Evolutionary conservation across 2,113 vertebrate species (phyloP).

Genomic region (Neogobius melanostomus): DNA sequence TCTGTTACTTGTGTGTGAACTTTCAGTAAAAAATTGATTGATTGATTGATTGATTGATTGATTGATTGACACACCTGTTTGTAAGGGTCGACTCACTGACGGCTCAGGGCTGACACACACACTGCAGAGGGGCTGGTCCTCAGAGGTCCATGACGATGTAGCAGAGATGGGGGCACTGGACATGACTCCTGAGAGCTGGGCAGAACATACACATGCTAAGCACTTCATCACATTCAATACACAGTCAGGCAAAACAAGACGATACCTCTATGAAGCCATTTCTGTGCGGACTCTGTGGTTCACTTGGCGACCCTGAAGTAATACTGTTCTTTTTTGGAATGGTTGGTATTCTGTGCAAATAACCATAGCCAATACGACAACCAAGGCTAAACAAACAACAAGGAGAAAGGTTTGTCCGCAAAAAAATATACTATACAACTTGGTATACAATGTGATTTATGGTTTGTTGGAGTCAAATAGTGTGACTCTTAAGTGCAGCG

Average conservation of each 20-base stretch:
- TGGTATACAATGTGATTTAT: not conserved
- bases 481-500: not conserved
- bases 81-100: slow-evolving; percentile 75
- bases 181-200: slow-evolving; percentile 90
- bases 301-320: slow-evolving; percentile 76
- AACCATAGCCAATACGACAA: slow-evolving; percentile 96
- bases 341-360: slow-evolving; percentile 97
- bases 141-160: slow-evolving; percentile 76
- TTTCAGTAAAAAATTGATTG: no score
- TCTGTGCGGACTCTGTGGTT: slow-evolving; percentile 80
- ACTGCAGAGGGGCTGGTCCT: slow-evolving; percentile 80
- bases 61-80: slow-evolving; percentile 79
- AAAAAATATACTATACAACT: not conserved
- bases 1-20: no score
- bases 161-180: slow-evolving; percentile 72
- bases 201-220: slow-evolving; percentile 3
- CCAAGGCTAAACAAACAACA: slow-evolving; percentile 82
- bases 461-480: not conserved
- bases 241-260: no score
- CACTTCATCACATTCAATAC: not conserved
- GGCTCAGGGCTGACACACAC: slow-evolving; percentile 81
- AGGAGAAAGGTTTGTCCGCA: not conserved
- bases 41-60: no score
- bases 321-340: slow-evolving; percentile 86
- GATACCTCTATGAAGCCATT: slow-evolving; percentile 92